Conservation (phyloP, 2,888 invertebrate genomes). For the Cistogaster globosa region DNA sequence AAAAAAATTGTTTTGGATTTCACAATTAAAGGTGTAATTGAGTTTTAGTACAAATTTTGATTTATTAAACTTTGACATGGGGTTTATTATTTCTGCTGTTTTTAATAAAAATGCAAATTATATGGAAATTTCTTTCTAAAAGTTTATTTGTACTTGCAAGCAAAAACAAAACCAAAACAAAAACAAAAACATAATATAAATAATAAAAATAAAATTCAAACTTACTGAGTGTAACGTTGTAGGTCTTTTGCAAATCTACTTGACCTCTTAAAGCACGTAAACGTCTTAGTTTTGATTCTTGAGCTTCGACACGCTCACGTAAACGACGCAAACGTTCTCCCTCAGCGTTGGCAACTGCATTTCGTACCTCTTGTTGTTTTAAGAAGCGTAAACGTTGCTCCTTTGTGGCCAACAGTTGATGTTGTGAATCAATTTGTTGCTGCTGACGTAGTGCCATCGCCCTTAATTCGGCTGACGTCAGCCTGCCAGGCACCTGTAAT, state of each 20-base stretch:
- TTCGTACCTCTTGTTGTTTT: slow-evolving; percentile 93
- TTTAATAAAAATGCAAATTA: background rate
- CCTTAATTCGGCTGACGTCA: slow-evolving; percentile 97
- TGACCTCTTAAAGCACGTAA: slow-evolving; percentile 96
- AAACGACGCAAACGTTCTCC: slow-evolving; percentile 93
- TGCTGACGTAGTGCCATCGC: slow-evolving; percentile 99
- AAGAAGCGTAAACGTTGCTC: slow-evolving; percentile 96
- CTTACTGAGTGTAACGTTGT: slow-evolving; percentile 95
- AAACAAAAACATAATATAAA: too few species aligned
- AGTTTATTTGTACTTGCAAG: background rate
- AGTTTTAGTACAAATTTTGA: too few species aligned
- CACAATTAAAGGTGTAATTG: too few species aligned
- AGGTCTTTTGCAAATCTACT: slow-evolving; percentile 95
- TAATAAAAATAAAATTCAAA: slow-evolving; percentile 77
- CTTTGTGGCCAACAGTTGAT: slow-evolving; percentile 93
- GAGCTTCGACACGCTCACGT: slow-evolving; percentile 95
- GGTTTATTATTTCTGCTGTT: background rate
- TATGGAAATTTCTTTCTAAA: background rate
- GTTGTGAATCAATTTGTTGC: slow-evolving; percentile 98
- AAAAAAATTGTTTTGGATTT: too few species aligned
- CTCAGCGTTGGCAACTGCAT: slow-evolving; percentile 87
- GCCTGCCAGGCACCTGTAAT: slow-evolving; percentile 93
- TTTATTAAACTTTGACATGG: too few species aligned
- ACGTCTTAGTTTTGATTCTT: slow-evolving; percentile 96
- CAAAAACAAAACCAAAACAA: too few species aligned